Conservation (phyloP, 2,113 vertebrate species). For the Antennarius striatus region DNA sequence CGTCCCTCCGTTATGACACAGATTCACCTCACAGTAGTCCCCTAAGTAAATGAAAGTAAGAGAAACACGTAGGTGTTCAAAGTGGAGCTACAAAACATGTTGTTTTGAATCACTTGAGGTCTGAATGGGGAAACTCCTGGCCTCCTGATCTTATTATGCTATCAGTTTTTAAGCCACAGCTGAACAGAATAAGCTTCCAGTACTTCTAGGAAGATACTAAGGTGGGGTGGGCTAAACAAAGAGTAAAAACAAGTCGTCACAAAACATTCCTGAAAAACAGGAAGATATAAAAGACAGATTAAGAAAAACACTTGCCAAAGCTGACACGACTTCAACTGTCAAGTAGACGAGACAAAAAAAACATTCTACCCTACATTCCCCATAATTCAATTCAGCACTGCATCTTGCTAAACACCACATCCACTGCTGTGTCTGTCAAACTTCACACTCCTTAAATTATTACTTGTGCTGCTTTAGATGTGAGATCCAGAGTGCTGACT, state of each 20-base stretch:
- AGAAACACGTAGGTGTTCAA: no score
- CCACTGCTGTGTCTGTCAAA: no score
- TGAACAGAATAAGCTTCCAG: background rate
- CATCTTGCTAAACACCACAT: no score
- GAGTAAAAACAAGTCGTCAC: no score
- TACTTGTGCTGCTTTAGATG: conserved; percentile 2
- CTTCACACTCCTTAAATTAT: no score
- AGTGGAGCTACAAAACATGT: background rate
- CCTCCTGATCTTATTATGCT: conserved; percentile 6
- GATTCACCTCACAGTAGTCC: conserved; percentile 86
- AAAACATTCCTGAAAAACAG: no score
- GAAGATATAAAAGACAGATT: background rate
- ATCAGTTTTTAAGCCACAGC: background rate
- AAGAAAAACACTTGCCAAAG: background rate
- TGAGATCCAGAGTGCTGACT: conserved; percentile 41
- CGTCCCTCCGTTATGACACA: conserved; percentile 90
- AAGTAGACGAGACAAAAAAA: background rate
- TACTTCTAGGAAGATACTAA: no score
- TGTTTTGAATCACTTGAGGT: background rate
- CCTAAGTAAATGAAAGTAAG: conserved; percentile 69
- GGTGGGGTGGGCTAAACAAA: no score
- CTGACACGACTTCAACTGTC: background rate
- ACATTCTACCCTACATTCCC: background rate
- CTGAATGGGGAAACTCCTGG: background rate
- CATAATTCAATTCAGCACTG: background rate